Evolutionary conservation across 2,797 vertebrate species (phyloP).

Genomic region (Nyctalus aviator): DNA sequence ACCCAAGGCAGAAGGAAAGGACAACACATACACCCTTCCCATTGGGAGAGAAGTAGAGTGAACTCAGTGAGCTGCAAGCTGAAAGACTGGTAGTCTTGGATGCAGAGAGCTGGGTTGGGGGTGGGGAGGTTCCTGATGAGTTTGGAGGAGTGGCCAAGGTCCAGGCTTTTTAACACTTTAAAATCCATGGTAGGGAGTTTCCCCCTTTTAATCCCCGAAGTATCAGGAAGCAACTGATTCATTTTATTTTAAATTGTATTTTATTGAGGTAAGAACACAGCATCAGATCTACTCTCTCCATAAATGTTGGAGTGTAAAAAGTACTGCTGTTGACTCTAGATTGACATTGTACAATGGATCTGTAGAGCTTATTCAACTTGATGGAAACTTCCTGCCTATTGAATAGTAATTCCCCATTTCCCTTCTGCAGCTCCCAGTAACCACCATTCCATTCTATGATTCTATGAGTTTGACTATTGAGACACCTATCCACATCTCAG

Average conservation of each 20-base stretch:
- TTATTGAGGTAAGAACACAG: not conserved
- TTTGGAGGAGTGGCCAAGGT: not conserved
- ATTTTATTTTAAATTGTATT: conserved; percentile 6
- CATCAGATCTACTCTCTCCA: not conserved
- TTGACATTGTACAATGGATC: not conserved
- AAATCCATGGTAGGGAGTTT: not conserved
- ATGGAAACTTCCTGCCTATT: not conserved
- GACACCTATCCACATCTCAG: not conserved
- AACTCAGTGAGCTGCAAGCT: not conserved
- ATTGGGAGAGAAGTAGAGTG: not conserved
- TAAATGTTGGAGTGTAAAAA: not conserved
- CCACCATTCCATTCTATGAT: not conserved
- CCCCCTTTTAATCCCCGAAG: not conserved
- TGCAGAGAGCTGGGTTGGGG: not conserved
- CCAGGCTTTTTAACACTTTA: not conserved
- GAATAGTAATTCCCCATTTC: not conserved
- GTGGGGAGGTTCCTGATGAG: not conserved
- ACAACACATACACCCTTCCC: not conserved
- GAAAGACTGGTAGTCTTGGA: not conserved
- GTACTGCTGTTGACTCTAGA: not conserved
- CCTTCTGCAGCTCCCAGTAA: not conserved
- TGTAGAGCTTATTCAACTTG: not conserved
- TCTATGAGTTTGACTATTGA: not conserved
- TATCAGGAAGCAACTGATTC: not conserved
- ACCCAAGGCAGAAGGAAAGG: not conserved